A percentile compares a stretch with the other conserved stretches of the same genome.
These are phyloP conservation scores for Microcebus lehilahytsara DNA, from an alignment of 2,113 vertebrate species.

Conservation along the genomic window DNA sequence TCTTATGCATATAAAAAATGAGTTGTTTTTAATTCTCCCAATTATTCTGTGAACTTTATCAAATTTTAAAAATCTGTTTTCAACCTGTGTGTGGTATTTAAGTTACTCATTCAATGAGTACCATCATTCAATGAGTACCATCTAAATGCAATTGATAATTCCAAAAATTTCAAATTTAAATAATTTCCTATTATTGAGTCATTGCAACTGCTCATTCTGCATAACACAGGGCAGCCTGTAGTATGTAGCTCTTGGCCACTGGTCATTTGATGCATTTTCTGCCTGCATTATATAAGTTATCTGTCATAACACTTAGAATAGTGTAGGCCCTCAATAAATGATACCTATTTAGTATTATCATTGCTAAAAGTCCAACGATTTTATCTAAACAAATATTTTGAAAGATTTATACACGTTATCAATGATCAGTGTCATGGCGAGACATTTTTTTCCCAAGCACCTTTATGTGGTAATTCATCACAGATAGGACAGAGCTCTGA, in stretches of 20 bases:
- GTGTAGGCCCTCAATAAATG: neutral
- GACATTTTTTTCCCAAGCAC: neutral
- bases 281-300: neutral
- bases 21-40: neutral
- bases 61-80: neutral
- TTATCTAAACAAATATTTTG: neutral
- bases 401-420: neutral
- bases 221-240: neutral
- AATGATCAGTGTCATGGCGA: neutral
- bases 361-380: neutral
- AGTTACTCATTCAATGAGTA: neutral
- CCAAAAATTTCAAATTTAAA: neutral
- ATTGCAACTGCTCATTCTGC: neutral
- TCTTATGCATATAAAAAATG: neutral
- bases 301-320: neutral
- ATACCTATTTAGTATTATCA: neutral
- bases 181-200: neutral
- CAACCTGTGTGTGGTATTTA: neutral
- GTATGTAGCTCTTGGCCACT: neutral
- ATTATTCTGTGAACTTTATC: neutral
- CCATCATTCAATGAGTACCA: neutral
- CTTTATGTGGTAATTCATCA: neutral
- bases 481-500: neutral
- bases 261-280: neutral
- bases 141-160: neutral